Conservation (phyloP, 37 sponge, comb jelly and placozoan genomes). For the Crambe crambe region DNA sequence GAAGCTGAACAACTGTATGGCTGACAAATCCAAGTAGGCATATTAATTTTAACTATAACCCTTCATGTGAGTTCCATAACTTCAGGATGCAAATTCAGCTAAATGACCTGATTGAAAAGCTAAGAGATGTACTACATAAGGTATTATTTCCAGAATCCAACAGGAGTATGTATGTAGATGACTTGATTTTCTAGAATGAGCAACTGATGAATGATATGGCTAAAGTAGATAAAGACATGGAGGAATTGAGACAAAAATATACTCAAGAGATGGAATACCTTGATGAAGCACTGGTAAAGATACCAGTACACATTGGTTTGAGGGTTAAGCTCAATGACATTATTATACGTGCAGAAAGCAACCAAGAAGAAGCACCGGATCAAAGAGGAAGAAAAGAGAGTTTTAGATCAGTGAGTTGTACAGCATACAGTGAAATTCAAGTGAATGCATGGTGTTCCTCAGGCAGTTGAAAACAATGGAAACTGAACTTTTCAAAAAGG, state of each 20-base stretch:
- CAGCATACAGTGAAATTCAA: too few relatives aligned
- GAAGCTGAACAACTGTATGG: slow-evolving; percentile 49
- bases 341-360: too few relatives aligned
- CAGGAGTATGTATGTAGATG: neutral
- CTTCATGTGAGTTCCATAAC: neutral
- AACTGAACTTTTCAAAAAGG: too few relatives aligned
- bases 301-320: too few relatives aligned
- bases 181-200: slow-evolving; percentile 8
- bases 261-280: slow-evolving; percentile 12
- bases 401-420: neutral
- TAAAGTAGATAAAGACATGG: slow-evolving; percentile 24
- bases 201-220: slow-evolving; percentile 19
- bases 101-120: slow-evolving; percentile 43
- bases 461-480: too few relatives aligned
- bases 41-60: neutral
- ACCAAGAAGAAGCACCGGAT: too few relatives aligned
- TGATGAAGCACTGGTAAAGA: slow-evolving; percentile 4
- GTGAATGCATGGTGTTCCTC: too few relatives aligned
- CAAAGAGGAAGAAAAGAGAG: too few relatives aligned
- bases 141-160: neutral
- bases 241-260: slow-evolving; percentile 6
- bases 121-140: neutral
- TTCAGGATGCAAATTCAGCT: slow-evolving; percentile 47
- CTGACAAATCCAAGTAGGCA: slow-evolving; percentile 44
- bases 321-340: too few relatives aligned